phyloP scores from a whole-genome alignment of 2,113 vertebrate genomes.

The Cyphomyrus discorhynchus region DNA sequence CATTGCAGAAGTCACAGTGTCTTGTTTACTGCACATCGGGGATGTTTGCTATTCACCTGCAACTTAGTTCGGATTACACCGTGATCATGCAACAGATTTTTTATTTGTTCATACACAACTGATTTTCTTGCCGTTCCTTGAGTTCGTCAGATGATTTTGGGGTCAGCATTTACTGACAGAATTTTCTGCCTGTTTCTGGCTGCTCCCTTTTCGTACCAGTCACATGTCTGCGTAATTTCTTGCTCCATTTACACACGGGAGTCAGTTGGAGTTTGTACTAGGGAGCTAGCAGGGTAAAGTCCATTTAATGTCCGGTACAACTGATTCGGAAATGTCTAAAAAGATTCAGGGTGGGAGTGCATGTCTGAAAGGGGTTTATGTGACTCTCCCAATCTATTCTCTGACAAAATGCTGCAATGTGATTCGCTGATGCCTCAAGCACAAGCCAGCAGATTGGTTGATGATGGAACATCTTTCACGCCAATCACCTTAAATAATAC shows the following conservation, averaged over 20 bases:
- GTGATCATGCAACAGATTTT: neutral
- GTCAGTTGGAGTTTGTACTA: neutral
- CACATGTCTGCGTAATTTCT: neutral
- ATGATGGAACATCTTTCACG: too few species aligned
- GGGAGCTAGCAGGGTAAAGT: neutral
- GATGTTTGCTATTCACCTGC: neutral
- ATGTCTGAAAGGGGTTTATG: too few species aligned
- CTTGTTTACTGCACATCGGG: neutral
- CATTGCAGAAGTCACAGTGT: neutral
- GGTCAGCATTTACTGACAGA: neutral
- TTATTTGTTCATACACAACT: neutral
- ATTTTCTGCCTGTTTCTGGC: neutral
- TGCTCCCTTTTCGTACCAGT: neutral
- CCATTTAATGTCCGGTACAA: too few species aligned
- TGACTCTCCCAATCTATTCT: too few species aligned
- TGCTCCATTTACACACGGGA: neutral
- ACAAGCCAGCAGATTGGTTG: too few species aligned
- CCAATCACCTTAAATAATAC: neutral
- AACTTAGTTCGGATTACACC: neutral
- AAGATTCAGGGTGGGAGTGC: too few species aligned
- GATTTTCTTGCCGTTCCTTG: neutral
- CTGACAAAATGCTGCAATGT: too few species aligned
- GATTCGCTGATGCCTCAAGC: too few species aligned
- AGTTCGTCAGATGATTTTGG: neutral
- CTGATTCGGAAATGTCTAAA: too few species aligned